A percentile compares a stretch with the other conserved stretches of the same genome.
phyloP scores from a whole-genome alignment of 2,113 vertebrate genomes.

The Myocastor coypus region DNA sequence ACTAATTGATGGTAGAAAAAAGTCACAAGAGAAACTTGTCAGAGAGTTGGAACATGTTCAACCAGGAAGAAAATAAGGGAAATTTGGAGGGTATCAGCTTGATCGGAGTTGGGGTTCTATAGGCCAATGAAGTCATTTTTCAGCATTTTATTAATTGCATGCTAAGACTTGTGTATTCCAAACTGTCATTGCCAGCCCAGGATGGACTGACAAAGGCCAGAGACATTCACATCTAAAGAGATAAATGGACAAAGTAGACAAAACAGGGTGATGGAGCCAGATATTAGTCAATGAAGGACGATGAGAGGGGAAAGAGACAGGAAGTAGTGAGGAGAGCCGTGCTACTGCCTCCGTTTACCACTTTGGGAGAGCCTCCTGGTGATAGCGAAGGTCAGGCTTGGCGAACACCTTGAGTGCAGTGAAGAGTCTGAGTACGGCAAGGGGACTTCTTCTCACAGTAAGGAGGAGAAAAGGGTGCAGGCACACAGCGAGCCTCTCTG shows the following conservation, averaged over 20 bases:
- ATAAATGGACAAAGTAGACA: not conserved
- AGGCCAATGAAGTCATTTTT: not conserved
- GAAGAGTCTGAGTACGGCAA: not conserved
- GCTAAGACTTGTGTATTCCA: not conserved
- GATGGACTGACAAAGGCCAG: slow-evolving; percentile 3
- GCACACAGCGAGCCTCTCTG: not conserved
- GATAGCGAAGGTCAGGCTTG: not conserved
- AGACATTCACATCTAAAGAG: slow-evolving; percentile 21
- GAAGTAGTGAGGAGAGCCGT: not conserved
- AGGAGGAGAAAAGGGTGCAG: not conserved
- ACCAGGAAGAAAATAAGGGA: too few species aligned
- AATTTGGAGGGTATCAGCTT: not conserved
- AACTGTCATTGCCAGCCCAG: not conserved
- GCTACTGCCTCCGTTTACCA: rapidly evolving
- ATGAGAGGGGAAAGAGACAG: not conserved
- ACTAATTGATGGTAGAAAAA: not conserved
- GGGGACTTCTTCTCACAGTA: not conserved
- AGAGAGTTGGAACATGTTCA: not conserved
- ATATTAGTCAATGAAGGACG: not conserved
- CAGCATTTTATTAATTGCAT: not conserved
- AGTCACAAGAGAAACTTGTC: not conserved
- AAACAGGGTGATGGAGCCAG: not conserved
- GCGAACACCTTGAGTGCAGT: not conserved
- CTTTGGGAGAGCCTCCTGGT: not conserved
- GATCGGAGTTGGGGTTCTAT: not conserved